phyloP scores from a whole-genome alignment of 2,797 vertebrate genomes.

The Eleutherodactylus coqui region DNA sequence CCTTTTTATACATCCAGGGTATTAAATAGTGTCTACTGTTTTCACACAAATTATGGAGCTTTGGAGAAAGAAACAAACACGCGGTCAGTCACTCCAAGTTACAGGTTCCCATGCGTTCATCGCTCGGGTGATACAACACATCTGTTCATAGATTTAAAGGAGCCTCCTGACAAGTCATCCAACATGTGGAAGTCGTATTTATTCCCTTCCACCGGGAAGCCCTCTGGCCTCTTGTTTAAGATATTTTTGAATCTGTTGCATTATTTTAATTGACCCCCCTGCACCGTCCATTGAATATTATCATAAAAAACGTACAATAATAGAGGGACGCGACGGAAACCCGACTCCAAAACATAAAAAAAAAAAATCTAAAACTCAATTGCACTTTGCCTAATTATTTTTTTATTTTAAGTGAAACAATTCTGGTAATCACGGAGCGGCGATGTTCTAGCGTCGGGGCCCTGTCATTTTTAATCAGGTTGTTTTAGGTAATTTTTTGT shows the following conservation, averaged over 20 bases:
- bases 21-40: slow-evolving; percentile 81
- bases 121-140: slow-evolving; percentile 72
- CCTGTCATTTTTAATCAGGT: slow-evolving; percentile 84
- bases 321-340: not conserved
- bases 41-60: slow-evolving; percentile 78
- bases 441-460: slow-evolving; percentile 73
- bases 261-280: not conserved
- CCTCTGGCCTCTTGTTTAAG: too few relatives aligned
- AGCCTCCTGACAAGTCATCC: slow-evolving; percentile 78
- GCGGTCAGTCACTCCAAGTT: slow-evolving; percentile 80
- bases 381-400: slow-evolving; percentile 73
- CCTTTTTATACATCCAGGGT: slow-evolving; percentile 66
- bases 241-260: not conserved
- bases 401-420: slow-evolving; percentile 69
- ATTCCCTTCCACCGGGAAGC: slow-evolving; percentile 13
- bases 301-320: not conserved
- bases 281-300: not conserved
- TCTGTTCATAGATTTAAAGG: slow-evolving; percentile 80
- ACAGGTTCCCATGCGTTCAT: slow-evolving; percentile 80
- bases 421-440: slow-evolving; percentile 74
- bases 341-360: not conserved
- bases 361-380: not conserved
- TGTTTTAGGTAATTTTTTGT: slow-evolving; percentile 87
- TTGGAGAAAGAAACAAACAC: slow-evolving; percentile 80
- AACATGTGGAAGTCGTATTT: slow-evolving; percentile 71